A percentile compares a stretch with the other conserved stretches of the same genome.
These are phyloP conservation scores for Heptranchias perlo DNA, from an alignment of 2,113 vertebrate genomes.

Conservation along the genomic window DNA sequence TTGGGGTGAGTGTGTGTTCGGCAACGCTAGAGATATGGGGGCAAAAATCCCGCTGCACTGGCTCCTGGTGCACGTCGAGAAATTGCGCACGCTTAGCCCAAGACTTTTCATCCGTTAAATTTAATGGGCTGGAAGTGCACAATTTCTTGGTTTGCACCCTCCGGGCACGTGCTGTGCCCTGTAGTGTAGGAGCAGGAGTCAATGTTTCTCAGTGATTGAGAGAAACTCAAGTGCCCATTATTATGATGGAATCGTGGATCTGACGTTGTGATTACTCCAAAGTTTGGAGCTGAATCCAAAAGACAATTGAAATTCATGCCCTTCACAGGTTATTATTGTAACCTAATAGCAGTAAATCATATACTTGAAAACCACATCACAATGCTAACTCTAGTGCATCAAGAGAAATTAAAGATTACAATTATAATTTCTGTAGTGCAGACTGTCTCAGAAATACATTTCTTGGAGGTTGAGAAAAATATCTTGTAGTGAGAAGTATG, in stretches of 20 bases:
- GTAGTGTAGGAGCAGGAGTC: not conserved
- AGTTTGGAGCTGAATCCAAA: not conserved
- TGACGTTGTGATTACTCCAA: not conserved
- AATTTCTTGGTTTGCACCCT: not conserved
- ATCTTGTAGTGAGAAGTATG: not conserved
- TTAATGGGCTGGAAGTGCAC: not conserved
- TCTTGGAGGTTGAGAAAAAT: not conserved
- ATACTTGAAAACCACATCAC: not conserved
- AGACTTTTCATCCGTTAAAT: not conserved
- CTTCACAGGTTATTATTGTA: not conserved
- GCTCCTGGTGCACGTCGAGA: not conserved
- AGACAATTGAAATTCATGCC: not conserved
- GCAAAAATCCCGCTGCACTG: not conserved
- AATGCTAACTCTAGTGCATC: not conserved
- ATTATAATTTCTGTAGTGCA: not conserved
- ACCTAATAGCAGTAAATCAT: not conserved
- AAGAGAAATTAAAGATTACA: not conserved
- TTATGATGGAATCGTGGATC: not conserved
- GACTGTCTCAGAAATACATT: not conserved
- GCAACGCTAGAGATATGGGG: not conserved
- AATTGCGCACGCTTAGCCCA: not conserved
- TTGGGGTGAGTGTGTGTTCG: not conserved
- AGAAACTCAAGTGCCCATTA: not conserved
- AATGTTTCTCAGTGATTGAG: not conserved
- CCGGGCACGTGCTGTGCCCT: not conserved